Conservation (phyloP, 2,888 invertebrate genomes). For the Agonopterix heracliana region DNA sequence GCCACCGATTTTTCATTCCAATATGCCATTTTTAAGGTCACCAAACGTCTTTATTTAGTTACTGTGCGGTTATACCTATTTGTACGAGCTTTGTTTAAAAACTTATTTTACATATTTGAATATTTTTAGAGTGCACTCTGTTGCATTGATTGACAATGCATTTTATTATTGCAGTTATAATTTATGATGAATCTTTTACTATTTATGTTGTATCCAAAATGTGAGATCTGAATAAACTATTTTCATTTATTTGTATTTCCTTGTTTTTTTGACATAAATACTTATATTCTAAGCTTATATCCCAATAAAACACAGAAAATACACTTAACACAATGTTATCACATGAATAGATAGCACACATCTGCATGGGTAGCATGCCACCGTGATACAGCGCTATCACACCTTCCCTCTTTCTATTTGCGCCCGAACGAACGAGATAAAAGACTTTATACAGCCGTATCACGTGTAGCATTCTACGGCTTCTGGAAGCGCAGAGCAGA, state of each 20-base stretch:
- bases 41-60: constrained; percentile 17
- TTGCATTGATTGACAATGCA: constrained; percentile 56
- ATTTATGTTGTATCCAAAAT: constrained; percentile 29
- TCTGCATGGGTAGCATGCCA: no score
- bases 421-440: no score
- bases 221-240: constrained; percentile 58
- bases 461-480: no score
- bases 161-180: constrained; percentile 39
- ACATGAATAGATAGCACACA: no score
- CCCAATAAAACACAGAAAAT: no score
- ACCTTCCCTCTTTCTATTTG: no score
- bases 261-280: constrained; percentile 7
- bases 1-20: constrained; percentile 52
- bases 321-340: no score
- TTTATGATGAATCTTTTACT: constrained; percentile 27
- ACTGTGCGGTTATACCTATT: constrained; percentile 38
- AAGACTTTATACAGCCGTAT: no score
- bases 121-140: constrained; percentile 12
- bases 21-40: constrained; percentile 3
- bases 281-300: no score
- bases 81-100: constrained; percentile 12
- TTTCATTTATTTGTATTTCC: constrained; percentile 29
- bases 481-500: no score
- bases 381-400: no score
- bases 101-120: constrained; percentile 17